Conservation (phyloP, 1,140 invertebrate species). For the Metaphire vulgaris region DNA sequence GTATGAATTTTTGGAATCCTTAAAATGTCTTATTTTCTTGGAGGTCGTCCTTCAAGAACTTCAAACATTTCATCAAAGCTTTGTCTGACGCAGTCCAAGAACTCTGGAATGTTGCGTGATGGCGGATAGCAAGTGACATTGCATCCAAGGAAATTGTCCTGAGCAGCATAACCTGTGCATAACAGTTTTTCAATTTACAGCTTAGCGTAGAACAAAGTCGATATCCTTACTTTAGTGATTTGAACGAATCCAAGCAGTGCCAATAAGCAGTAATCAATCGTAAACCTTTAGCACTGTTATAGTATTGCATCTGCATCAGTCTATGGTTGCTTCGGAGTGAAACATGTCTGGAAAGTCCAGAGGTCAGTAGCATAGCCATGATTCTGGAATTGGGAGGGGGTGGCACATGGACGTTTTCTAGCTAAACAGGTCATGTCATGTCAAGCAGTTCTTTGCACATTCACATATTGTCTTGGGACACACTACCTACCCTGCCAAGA, state of each 20-base stretch:
- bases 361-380: too few relatives aligned
- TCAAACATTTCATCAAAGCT: slow-evolving; percentile 61
- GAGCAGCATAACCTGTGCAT: slow-evolving; percentile 58
- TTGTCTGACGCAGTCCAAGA: slow-evolving; percentile 62
- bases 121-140: slow-evolving; percentile 70
- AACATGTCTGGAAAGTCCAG: background rate
- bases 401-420: too few relatives aligned
- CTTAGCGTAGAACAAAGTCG: background rate
- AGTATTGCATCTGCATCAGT: slow-evolving; percentile 1
- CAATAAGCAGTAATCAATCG: background rate
- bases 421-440: too few relatives aligned
- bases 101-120: slow-evolving; percentile 63
- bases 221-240: background rate
- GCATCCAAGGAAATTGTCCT: slow-evolving; percentile 67
- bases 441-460: too few relatives aligned
- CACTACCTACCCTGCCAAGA: too few relatives aligned
- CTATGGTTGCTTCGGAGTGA: background rate
- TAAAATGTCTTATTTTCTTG: slow-evolving; percentile 26
- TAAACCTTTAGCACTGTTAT: background rate
- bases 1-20: too few relatives aligned
- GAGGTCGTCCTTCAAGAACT: slow-evolving; percentile 42
- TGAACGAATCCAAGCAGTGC: background rate
- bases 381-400: too few relatives aligned
- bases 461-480: too few relatives aligned
- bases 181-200: slow-evolving; percentile 12